Base-by-base conservation (phyloP, 92 coral and sea anemone species). In the Montipora capitata region DNA sequence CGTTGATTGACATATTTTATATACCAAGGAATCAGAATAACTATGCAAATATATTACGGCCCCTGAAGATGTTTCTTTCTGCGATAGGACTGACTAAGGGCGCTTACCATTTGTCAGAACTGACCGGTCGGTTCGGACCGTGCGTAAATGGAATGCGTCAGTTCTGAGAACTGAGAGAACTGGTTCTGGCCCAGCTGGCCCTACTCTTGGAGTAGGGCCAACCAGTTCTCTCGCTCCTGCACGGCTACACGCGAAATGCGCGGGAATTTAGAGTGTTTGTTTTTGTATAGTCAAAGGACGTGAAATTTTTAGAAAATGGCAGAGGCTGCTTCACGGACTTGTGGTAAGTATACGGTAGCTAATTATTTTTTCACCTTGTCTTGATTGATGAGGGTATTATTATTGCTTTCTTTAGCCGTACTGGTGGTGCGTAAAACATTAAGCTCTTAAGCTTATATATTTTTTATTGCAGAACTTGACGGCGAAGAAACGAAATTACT, bases 191-290 rank as follows among this genome's bases (percentile, higher is more conserved):
- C 74, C 14, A 45, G 5, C 74, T 79, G 74, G 84, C 74, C 84
- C 84, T 63, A 58, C 84, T 79, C 72, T 15, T 59, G 74, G 58
- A 79, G 58, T 79, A 41, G 62, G 67, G 43, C 74, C 74, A 68
- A 54, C 42, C 74, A 65, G 84, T 79, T 79, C 74, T 63, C 74
- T 68, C 74, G 72, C 75, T 65, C 84, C 74, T 27, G 61, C 61
- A 35, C 41, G 75, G 61, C 81, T 51, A 77, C n/a, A 41, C 79
- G 44, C 3, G n/a, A 74, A 74, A 45, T 45, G 61, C 74, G 61
- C 61, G 84, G 84, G 74, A 79, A 65, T 79, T 79, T 64, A 6
- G 61, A 44, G 59, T 43, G 7, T 7, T 11, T 6, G 84, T 11
- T 65, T 10, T 2, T 51, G 13, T 7, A 6, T 54, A 1, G 79